phyloP scores from a whole-genome alignment of 2,113 vertebrate genomes.

The Alouatta palliata region DNA sequence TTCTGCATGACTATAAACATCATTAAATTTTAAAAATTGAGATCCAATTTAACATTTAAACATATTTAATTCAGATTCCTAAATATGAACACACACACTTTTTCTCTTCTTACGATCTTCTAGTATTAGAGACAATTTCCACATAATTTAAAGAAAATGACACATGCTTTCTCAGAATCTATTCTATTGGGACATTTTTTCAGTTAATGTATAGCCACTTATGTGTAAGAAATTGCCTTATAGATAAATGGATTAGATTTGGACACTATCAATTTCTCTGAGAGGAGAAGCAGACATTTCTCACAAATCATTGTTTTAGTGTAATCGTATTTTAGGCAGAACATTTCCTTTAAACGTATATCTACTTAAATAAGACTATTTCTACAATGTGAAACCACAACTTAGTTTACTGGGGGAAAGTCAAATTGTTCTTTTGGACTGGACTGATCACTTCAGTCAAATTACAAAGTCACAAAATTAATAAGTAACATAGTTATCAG shows the following conservation, averaged over 20 bases:
- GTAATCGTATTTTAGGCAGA: neutral
- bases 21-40: neutral
- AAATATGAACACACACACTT: neutral
- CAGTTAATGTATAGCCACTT: neutral
- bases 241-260: constrained; percentile 13
- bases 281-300: neutral
- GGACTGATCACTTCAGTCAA: neutral
- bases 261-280: neutral
- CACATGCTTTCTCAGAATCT: neutral
- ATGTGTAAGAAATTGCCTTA: neutral
- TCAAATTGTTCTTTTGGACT: neutral
- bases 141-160: neutral
- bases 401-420: neutral
- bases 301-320: neutral
- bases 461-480: neutral
- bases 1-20: neutral
- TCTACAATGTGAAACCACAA: constrained; percentile 10
- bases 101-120: neutral
- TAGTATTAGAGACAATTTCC: neutral
- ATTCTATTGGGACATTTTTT: neutral
- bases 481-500: neutral
- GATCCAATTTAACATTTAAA: neutral
- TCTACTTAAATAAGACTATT: neutral
- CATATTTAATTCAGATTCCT: neutral
- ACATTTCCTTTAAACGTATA: neutral